These are phyloP conservation scores for Gallirallus australis DNA, from an alignment of 2,797 vertebrate species.

Conservation along the genomic window DNA sequence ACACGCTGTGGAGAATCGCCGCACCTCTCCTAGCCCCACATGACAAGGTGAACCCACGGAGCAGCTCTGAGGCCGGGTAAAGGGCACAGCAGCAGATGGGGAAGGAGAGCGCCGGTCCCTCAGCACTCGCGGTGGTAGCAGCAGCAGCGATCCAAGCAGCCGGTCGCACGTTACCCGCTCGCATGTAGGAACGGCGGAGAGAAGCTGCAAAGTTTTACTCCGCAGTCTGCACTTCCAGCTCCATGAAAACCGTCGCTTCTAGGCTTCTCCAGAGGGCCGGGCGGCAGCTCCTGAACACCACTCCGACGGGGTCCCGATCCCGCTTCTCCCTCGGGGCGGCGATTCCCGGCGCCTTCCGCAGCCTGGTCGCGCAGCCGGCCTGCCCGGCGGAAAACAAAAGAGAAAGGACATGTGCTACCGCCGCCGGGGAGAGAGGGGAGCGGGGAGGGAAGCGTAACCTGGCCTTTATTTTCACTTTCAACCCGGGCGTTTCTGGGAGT, in stretches of 20 bases:
- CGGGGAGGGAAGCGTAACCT: constrained; percentile 10
- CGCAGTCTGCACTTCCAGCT: background rate
- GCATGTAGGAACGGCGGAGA: constrained; percentile 48
- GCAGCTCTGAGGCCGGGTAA: background rate
- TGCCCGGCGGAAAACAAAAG: constrained; percentile 67
- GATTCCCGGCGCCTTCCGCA: background rate
- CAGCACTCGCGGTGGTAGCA: background rate
- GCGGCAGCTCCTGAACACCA: background rate
- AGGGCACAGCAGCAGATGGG: background rate
- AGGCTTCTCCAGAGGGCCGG: background rate
- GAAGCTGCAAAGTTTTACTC: background rate
- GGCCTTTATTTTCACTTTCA: constrained; percentile 80
- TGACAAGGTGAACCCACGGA: constrained; percentile 22
- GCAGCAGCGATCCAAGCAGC: background rate
- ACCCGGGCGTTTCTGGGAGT: constrained; percentile 73
- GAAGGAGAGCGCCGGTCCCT: background rate
- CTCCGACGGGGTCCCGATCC: background rate
- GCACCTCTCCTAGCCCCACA: constrained; percentile 70
- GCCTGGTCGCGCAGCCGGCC: background rate
- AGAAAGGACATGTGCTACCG: constrained; percentile 60
- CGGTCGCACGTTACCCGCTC: constrained; percentile 28
- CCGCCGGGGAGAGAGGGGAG: background rate
- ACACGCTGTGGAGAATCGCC: background rate
- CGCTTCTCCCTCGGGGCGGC: background rate
- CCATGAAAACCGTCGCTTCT: background rate